A percentile compares a stretch with the other conserved stretches of the same genome.
These are phyloP conservation scores for Hypothenemus hampei DNA, from an alignment of 1,140 invertebrate genomes.

Conservation along the genomic window DNA sequence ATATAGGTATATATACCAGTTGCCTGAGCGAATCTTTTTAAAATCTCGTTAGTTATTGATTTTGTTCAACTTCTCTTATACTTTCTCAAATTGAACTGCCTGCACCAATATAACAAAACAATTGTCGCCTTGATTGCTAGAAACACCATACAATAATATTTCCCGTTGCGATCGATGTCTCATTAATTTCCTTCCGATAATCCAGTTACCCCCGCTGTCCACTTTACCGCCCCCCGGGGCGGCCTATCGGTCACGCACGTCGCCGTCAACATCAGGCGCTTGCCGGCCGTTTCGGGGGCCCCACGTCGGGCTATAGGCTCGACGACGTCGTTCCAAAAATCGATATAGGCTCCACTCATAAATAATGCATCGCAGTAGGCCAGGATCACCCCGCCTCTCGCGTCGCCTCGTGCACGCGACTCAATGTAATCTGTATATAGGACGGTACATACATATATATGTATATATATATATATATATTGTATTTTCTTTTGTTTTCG, in stretches of 20 bases:
- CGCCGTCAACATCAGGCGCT: constrained; percentile 4
- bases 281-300: constrained; percentile 2
- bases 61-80: too few relatives aligned
- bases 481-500: constrained; percentile 22
- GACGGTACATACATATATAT: too few relatives aligned
- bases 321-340: constrained; percentile 10
- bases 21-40: too few relatives aligned
- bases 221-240: constrained; percentile 16
- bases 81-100: too few relatives aligned
- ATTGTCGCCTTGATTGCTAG: too few relatives aligned
- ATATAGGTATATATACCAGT: too few relatives aligned
- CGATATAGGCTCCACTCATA: constrained; percentile 21
- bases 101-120: too few relatives aligned
- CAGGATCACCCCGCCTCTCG: constrained; percentile 16
- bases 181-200: constrained; percentile 20
- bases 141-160: too few relatives aligned
- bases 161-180: background rate
- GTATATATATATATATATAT: too few relatives aligned
- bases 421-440: too few relatives aligned
- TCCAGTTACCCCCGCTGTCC: constrained; percentile 19
- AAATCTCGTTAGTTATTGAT: too few relatives aligned
- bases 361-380: constrained; percentile 25
- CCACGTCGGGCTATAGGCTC: constrained; percentile 10
- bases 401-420: constrained; percentile 18
- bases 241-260: constrained; percentile 21